Base-by-base conservation (phyloP, 2,888 invertebrate species). In the Euproctis similis region DNA sequence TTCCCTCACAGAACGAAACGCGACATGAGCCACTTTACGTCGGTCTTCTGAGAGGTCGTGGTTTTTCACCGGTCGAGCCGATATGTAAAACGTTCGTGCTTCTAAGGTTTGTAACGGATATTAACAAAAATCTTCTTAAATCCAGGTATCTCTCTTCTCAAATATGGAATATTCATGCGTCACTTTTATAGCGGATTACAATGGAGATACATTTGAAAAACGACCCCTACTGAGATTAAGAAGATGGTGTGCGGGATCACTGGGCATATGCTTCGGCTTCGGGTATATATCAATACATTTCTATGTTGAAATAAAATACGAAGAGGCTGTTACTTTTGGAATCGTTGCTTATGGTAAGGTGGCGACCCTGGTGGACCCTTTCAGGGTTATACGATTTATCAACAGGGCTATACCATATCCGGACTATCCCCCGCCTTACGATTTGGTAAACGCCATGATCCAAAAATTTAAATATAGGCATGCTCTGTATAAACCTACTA, bases 151-250 rank as follows among this genome's bases (percentile, higher is more conserved):
- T 1, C 6, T 36, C 3, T 24, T 21, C 13, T 11, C 26, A 2
- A 24, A 32, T 18, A 17, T 36, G 8, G 36, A 36, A 12, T 71
- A 68, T 33, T 57, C 61, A 0, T 71, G 69, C 40, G 34, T 69
- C 0, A 30, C 52, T 0, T 56, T 70, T 30, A 36, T 30, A 8
- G 55, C 52, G 0, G 21, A 31, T 3, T 34, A 48, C 1, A 3
- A 18, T 0, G 2, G n/a, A n/a, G n/a, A 2, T 12, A 1, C 2
- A 7, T 2, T 6, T 11, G 6, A 11, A 1, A 2, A 3, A 0
- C 27, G 12, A n/a, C 59, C 67, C 0, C 28, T 10, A 4, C 21
- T 71, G 2, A 31, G 28, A 1, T 36, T 71, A 0, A 33, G 42
- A 0, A 47, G 64, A 2, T 61, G 61, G 58, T 68, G 67, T 31